Evolutionary conservation across 2,888 invertebrate genomes (phyloP).

Genomic region (Scrobipalpa costella): DNA sequence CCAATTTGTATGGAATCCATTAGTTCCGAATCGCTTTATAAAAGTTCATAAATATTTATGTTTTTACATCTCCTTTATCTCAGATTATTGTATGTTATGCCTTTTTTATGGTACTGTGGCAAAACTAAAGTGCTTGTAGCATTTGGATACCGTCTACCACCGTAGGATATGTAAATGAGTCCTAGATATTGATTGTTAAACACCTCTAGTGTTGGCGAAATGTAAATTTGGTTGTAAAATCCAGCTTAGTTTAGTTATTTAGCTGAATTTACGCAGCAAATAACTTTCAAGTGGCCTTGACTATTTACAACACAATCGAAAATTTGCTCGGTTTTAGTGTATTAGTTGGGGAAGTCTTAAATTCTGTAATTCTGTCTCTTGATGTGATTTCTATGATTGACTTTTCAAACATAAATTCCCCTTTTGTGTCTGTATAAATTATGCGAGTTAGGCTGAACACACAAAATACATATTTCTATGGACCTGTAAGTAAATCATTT

Average conservation of each 20-base stretch:
- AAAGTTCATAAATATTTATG: constrained; percentile 20
- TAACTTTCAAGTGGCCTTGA: too few species aligned
- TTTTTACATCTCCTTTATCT: constrained; percentile 17
- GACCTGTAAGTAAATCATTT: too few species aligned
- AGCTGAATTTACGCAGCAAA: too few species aligned
- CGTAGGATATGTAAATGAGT: not conserved
- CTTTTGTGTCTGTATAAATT: too few species aligned
- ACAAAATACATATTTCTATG: too few species aligned
- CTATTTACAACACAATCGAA: too few species aligned
- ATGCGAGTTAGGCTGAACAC: too few species aligned
- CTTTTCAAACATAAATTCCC: too few species aligned
- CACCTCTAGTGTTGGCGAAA: not conserved
- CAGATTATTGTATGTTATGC: not conserved
- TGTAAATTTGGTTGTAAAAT: not conserved
- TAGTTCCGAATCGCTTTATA: constrained; percentile 22
- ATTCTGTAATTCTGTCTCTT: too few species aligned
- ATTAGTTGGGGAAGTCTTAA: too few species aligned
- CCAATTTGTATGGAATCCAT: constrained; percentile 24
- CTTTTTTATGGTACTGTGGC: not conserved
- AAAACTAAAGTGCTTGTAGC: not conserved
- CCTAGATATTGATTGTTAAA: constrained; percentile 1
- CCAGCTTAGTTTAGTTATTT: not conserved
- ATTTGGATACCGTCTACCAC: not conserved
- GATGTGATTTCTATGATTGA: too few species aligned
- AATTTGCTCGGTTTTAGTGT: too few species aligned